Evolutionary conservation across 2,888 invertebrate genomes (phyloP).

Genomic region (Agonopterix subpropinquella): DNA sequence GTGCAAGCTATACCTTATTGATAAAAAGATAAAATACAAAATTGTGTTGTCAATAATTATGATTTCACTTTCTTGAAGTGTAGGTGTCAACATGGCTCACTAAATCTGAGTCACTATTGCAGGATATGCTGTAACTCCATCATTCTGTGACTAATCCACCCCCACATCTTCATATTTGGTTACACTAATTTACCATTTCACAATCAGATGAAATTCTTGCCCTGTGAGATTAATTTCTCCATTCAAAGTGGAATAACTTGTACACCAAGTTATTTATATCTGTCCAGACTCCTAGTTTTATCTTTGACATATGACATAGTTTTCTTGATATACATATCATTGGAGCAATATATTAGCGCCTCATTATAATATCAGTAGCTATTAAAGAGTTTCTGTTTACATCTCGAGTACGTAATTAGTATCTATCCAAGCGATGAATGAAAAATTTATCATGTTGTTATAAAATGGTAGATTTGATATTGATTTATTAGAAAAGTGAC

Average conservation of each 20-base stretch:
- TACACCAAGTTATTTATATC: constrained; percentile 11
- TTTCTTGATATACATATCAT: constrained; percentile 21
- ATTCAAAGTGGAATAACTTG: constrained; percentile 4
- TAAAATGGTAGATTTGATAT: not conserved
- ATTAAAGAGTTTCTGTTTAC: constrained; percentile 12
- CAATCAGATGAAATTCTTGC: not conserved
- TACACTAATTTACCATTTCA: not conserved
- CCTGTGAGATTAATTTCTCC: not conserved
- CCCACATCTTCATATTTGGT: not conserved
- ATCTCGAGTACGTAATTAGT: not conserved
- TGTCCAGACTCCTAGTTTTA: constrained; percentile 11
- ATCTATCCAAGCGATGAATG: constrained; percentile 5
- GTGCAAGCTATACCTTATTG: too few relatives aligned
- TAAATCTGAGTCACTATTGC: constrained; percentile 30
- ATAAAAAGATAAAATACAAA: too few relatives aligned
- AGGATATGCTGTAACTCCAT: constrained; percentile 30
- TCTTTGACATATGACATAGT: constrained; percentile 12
- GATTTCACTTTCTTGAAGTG: constrained; percentile 7
- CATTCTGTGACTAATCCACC: constrained; percentile 36
- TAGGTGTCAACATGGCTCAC: constrained; percentile 12
- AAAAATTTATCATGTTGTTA: constrained; percentile 1
- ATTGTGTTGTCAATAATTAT: not conserved
- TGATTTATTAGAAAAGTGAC: not conserved
- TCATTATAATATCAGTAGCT: constrained; percentile 16
- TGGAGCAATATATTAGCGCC: constrained; percentile 16